Conservation (phyloP, 2,113 vertebrate genomes). For the Turdus rufiventris region DNA sequence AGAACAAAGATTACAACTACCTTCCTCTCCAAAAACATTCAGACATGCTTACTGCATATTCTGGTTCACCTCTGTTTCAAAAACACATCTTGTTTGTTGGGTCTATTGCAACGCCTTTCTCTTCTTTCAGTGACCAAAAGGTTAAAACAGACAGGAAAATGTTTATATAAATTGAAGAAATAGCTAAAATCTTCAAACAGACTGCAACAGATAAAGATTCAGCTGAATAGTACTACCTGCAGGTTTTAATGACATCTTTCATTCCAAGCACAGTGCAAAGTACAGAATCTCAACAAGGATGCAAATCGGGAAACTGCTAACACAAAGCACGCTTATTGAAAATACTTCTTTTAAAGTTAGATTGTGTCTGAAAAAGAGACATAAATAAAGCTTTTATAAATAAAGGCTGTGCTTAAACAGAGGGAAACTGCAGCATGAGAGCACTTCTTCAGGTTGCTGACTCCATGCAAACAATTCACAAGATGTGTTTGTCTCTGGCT, state of each 20-base stretch:
- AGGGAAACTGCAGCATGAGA: neutral
- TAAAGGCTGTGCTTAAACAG: neutral
- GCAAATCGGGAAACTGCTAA: neutral
- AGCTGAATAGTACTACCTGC: neutral
- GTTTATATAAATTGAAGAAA: neutral
- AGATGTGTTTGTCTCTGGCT: neutral
- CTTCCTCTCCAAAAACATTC: neutral
- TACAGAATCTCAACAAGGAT: neutral
- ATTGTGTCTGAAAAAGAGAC: neutral
- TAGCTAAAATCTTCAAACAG: neutral
- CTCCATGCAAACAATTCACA: neutral
- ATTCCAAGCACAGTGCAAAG: neutral
- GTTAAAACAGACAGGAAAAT: neutral
- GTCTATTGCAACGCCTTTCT: neutral
- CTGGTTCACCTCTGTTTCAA: neutral
- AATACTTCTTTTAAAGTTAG: neutral
- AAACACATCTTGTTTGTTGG: neutral
- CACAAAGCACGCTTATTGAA: neutral
- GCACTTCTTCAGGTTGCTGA: neutral
- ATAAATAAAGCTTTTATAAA: no score
- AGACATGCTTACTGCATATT: neutral
- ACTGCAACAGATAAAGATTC: neutral
- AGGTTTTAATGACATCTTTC: neutral
- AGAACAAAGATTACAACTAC: neutral
- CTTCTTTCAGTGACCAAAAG: neutral